Evolutionary conservation across 2,113 vertebrate species (phyloP), one percentile per base, ranked within the genome.

Genomic region (Phainopepla nitens): DNA sequence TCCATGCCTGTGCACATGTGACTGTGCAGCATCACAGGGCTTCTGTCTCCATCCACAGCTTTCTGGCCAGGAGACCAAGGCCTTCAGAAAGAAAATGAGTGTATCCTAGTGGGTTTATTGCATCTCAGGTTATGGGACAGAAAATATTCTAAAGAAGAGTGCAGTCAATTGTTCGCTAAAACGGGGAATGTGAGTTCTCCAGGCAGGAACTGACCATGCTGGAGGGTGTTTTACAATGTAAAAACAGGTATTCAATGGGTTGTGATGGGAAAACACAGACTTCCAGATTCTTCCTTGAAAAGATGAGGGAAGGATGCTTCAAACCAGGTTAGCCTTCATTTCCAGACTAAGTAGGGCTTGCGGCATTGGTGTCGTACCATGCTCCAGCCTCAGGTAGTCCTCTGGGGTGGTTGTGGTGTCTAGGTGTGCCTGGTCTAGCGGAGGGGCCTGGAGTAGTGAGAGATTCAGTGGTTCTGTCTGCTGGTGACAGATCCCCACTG

Each of bases 401-500:
- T 31, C n/a, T 58, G 56, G 15, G 5, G 17, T 80, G 36, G 19
- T n/a, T 2, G 0, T 81, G 33, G 13, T 4, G 6, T 83, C 31
- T 15, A 1, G n/a, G 14, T 29, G 12, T 14, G 7, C 15, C 50
- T 47, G 33, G 35, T 54, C 8, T 3, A 2, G 29, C 39, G 29
- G 19, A 3, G 31, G 31, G 24, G 3, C 65, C 49, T 61, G 64
- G 24, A 56, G 23, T 19, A 47, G 27, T 0, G 8, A 23, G 29
- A 47, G 71, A 10, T 47, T 49, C 35, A 79, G 39, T 35, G 24
- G 16, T 23, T 82, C 2, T 6, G 2, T 61, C 36, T 2, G 3
- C n/a, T 6, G 6, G 29, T 0, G 1, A 10, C 29, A 62, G 17
- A 23, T 12, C 1, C 2, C 11, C 2, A 1, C 57, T 44, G 1